Conservation (phyloP, 1,140 invertebrate genomes). For the Euura saliciscinereae region DNA sequence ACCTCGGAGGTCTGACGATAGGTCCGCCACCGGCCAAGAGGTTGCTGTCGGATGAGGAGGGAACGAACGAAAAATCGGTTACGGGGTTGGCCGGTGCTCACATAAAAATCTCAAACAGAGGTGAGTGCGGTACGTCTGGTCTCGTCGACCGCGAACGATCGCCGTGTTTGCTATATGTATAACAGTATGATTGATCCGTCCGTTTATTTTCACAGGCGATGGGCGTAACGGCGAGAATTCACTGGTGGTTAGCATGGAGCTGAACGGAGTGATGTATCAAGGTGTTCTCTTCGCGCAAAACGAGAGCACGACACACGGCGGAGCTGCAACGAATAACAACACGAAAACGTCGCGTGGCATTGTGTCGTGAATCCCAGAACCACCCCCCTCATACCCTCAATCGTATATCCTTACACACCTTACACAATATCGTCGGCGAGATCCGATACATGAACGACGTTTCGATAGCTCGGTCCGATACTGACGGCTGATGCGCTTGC, state of each 20-base stretch:
- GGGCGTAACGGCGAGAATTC: conserved; percentile 81
- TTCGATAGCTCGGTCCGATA: too few species aligned
- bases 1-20: conserved; percentile 56
- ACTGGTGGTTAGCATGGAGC: conserved; percentile 93
- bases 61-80: conserved; percentile 32
- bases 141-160: background rate
- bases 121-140: conserved; percentile 58
- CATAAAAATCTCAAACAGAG: conserved; percentile 89
- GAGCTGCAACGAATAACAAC: conserved; percentile 29
- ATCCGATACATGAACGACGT: too few species aligned
- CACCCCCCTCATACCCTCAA: conserved; percentile 25
- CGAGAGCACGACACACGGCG: conserved; percentile 36
- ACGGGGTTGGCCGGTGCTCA: conserved; percentile 67
- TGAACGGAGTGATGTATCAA: conserved; percentile 92
- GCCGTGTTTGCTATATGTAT: conserved; percentile 19
- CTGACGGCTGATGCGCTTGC: too few species aligned
- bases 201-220: conserved; percentile 63
- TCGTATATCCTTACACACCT: background rate
- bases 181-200: background rate
- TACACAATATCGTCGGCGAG: background rate
- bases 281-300: conserved; percentile 83
- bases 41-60: conserved; percentile 53
- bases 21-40: conserved; percentile 67
- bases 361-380: conserved; percentile 54
- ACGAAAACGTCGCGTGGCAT: conserved; percentile 52